A percentile compares a stretch with the other conserved stretches of the same genome.
phyloP scores from a whole-genome alignment of 2,113 vertebrate species.

The Heloderma charlesbogerti region DNA sequence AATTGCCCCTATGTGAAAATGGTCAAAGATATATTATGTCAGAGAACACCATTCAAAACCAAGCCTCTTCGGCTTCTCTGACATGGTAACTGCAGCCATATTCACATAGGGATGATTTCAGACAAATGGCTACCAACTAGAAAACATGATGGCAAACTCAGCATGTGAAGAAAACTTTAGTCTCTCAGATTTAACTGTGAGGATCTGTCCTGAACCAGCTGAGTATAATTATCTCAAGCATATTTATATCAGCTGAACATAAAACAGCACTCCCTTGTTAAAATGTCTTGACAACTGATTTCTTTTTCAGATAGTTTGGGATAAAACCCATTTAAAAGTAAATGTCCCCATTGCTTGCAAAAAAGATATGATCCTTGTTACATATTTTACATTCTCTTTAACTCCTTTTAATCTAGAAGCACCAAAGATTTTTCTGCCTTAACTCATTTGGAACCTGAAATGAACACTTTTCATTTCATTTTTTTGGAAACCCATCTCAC shows the following conservation, averaged over 20 bases:
- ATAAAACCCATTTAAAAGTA: background rate
- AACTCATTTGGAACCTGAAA: background rate
- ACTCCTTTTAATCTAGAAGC: background rate
- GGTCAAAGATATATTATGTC: background rate
- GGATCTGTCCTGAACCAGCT: background rate
- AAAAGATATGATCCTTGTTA: background rate
- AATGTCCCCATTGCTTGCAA: too few species aligned
- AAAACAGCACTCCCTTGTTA: background rate
- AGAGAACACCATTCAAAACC: background rate
- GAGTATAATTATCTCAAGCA: background rate
- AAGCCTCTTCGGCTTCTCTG: background rate
- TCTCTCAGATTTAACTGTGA: background rate
- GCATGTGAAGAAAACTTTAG: background rate
- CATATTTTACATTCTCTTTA: background rate
- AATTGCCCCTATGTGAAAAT: background rate
- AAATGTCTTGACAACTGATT: background rate
- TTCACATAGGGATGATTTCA: background rate
- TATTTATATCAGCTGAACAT: background rate
- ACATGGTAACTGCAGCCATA: slow-evolving; percentile 12
- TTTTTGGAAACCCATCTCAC: background rate
- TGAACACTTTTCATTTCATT: background rate
- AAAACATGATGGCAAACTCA: background rate
- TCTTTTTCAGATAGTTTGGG: background rate
- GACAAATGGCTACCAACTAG: background rate
- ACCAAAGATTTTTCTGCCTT: background rate